Evolutionary conservation across 2,797 vertebrate species (phyloP).

Genomic region (Todus mexicanus): DNA sequence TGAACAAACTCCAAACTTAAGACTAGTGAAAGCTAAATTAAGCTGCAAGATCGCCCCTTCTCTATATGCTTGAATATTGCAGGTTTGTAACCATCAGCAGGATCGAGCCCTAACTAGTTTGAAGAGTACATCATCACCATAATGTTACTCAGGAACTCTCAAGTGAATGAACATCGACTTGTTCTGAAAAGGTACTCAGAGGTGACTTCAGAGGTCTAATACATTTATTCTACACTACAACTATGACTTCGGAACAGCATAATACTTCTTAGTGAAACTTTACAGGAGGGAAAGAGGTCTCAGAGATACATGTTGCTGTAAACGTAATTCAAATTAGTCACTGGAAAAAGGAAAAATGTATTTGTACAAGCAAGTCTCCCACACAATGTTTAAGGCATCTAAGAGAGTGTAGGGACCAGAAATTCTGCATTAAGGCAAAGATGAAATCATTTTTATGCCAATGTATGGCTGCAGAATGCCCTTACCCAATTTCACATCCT

Average conservation of each 20-base stretch:
- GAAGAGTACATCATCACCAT: background rate
- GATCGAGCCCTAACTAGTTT: background rate
- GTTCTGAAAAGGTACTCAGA: background rate
- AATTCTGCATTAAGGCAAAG: background rate
- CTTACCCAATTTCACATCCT: background rate
- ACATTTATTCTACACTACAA: background rate
- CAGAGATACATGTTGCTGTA: background rate
- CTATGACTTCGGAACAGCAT: fast-evolving
- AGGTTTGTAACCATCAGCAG: background rate
- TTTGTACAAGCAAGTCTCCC: background rate
- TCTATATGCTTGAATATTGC: background rate
- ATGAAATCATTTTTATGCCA: background rate
- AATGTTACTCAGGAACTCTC: background rate
- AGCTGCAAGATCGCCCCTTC: background rate
- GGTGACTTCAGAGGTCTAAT: background rate
- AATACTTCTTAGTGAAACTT: background rate
- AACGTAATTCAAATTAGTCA: background rate
- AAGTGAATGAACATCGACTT: background rate
- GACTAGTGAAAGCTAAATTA: background rate
- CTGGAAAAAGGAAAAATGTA: background rate
- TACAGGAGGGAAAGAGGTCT: background rate
- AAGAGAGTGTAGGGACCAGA: background rate
- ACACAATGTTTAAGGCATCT: background rate
- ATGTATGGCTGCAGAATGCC: background rate
- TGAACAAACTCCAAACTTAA: background rate